phyloP scores from a whole-genome alignment of 2,113 vertebrate species.

The Neopipo cinnamomea region DNA sequence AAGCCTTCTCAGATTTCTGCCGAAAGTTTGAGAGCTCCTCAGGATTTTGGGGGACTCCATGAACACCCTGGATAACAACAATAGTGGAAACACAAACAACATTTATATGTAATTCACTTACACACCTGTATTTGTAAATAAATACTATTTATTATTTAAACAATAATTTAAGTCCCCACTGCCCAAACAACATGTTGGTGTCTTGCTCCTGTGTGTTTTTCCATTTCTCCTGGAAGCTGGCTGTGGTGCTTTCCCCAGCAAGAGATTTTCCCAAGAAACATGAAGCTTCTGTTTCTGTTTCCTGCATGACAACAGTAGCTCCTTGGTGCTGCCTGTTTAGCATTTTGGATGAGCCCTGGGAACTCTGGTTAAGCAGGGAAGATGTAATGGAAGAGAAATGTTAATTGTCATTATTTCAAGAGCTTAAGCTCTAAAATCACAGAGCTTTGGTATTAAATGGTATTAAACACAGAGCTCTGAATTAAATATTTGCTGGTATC shows the following conservation, averaged over 20 bases:
- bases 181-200: background rate
- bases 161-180: background rate
- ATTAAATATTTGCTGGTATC: background rate
- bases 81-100: background rate
- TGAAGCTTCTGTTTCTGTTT: background rate
- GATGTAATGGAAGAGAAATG: constrained; percentile 18
- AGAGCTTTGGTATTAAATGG: background rate
- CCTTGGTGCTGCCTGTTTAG: background rate
- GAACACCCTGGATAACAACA: constrained; percentile 75
- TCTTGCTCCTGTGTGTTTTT: background rate
- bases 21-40: constrained; percentile 73
- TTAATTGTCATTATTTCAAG: background rate
- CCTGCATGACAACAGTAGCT: background rate
- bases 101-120: background rate
- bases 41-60: constrained; percentile 76
- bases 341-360: background rate
- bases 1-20: constrained; percentile 58
- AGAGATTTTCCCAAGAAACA: background rate
- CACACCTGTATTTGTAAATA: background rate
- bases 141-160: background rate
- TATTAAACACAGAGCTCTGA: background rate
- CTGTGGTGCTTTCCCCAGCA: background rate
- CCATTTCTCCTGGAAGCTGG: background rate
- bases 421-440: background rate
- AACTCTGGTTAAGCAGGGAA: background rate